Evolutionary conservation across 1,140 invertebrate genomes (phyloP), one percentile per base, ranked within the genome.

Genomic region (Drosophila eugracilis): DNA sequence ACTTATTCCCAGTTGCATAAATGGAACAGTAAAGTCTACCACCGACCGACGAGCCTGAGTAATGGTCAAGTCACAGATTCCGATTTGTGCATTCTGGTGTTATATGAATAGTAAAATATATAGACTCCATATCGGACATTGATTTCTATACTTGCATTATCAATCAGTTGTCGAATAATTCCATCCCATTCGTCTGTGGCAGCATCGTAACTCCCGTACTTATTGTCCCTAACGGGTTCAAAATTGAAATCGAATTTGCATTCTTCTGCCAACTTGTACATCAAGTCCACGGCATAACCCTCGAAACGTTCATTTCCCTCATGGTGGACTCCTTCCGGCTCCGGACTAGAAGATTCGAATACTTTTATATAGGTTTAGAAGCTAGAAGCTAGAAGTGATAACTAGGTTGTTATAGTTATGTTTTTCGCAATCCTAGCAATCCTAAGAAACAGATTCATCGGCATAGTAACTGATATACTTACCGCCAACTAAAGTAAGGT

Each of bases 61-160:
- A 39, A 98, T 98, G 1, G 97, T 98, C 30, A 98, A 92, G 91
- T 98, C 97, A 67, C 96, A 97, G 30, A 98, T 94, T 0, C 96
- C 97, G 10, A 98, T 92, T 92, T 98, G 97, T 6, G 97, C 97
- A 93, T 95, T 95, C 95, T 97, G n/a, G n/a, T n/a, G n/a, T n/a
- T n/a, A n/a, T n/a, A n/a, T n/a, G n/a, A n/a, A n/a, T n/a, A n/a
- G n/a, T 12, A 65, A 28, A 28, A 28, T 28, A 28, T 28, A 28
- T 3, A n/a, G n/a, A n/a, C n/a, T n/a, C n/a, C n/a, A n/a, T n/a
- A n/a, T n/a, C n/a, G n/a, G n/a, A n/a, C n/a, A n/a, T n/a, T n/a
- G n/a, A n/a, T n/a, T 3, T 28, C 2, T 5, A 12, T 19, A 26
- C 71, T 77, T 50, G 80, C 93, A 93, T 93, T 93, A 77, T 96